Percentiles rank a stretch among this genome's conserved stretches.
These are phyloP conservation scores for Crotalus horridus DNA, from an alignment of 2,113 vertebrate species.

Conservation along the genomic window DNA sequence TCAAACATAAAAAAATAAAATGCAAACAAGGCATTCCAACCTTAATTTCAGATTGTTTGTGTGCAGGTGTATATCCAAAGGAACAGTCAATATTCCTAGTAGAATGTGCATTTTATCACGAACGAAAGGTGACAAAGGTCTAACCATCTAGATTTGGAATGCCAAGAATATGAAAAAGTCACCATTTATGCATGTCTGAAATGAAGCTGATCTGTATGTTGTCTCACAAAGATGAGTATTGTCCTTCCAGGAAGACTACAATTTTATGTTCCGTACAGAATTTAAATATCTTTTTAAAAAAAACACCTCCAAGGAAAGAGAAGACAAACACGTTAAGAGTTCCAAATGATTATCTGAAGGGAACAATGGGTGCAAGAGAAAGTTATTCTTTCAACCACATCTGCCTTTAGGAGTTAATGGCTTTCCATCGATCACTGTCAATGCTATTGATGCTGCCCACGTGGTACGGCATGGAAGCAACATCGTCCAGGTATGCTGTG, in stretches of 20 bases:
- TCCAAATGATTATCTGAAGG: slow-evolving; percentile 35
- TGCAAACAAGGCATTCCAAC: slow-evolving; percentile 38
- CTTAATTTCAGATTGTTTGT: slow-evolving; percentile 26
- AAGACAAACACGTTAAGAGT: slow-evolving; percentile 19
- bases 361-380: slow-evolving; percentile 5
- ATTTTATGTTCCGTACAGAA: slow-evolving; percentile 22
- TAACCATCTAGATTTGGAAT: slow-evolving; percentile 38
- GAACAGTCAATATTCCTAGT: slow-evolving; percentile 36
- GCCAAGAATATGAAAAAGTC: slow-evolving; percentile 12
- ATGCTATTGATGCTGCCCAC: slow-evolving; percentile 87
- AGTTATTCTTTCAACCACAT: not conserved
- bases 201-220: slow-evolving; percentile 29
- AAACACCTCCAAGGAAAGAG: slow-evolving; percentile 30
- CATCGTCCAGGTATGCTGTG: slow-evolving; percentile 86
- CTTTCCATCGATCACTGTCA: slow-evolving; percentile 93
- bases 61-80: not conserved
- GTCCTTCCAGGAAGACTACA: slow-evolving; percentile 21
- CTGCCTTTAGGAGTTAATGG: slow-evolving; percentile 77
- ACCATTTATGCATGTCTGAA: slow-evolving; percentile 33
- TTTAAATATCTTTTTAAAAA: slow-evolving; percentile 30
- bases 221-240: not conserved
- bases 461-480: slow-evolving; percentile 86
- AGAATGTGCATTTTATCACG: slow-evolving; percentile 37
- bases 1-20: not conserved
- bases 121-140: slow-evolving; percentile 18